Percentiles rank a stretch among this genome's conserved stretches.
Evolutionary conservation across 2,113 vertebrate species (phyloP).

Genomic region (Rhombomys opimus): DNA sequence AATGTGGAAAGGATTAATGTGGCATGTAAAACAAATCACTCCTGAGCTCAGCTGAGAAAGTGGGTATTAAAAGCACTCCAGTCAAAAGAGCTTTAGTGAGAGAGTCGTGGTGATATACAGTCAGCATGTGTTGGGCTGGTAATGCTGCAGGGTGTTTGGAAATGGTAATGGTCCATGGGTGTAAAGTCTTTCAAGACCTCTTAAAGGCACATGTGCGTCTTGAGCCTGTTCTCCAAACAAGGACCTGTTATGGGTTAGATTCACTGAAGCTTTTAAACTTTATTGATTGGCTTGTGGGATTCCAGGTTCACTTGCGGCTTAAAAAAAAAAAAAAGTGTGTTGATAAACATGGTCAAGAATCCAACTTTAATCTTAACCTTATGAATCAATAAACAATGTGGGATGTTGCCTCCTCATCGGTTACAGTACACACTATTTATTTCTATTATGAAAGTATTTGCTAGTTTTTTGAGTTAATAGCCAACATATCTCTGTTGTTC

Average conservation of each 20-base stretch:
- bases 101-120: constrained; percentile 90
- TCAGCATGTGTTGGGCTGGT: constrained; percentile 91
- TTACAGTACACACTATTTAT: constrained; percentile 78
- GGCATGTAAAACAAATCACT: constrained; percentile 94
- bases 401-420: constrained; percentile 75
- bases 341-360: constrained; percentile 84
- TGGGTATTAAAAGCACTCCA: constrained; percentile 92
- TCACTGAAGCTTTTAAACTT: constrained; percentile 89
- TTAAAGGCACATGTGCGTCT: constrained; percentile 92
- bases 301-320: constrained; percentile 84
- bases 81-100: constrained; percentile 91
- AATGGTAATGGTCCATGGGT: constrained; percentile 93
- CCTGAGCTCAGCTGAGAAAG: constrained; percentile 92
- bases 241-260: constrained; percentile 91
- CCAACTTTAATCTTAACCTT: constrained; percentile 82
- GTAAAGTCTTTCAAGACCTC: constrained; percentile 94
- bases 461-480: constrained; percentile 83
- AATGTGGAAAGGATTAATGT: constrained; percentile 97
- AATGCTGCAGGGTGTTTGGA: constrained; percentile 91
- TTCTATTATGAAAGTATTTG: constrained; percentile 84
- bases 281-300: constrained; percentile 88
- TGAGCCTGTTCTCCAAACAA: constrained; percentile 89
- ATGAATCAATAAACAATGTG: constrained; percentile 78
- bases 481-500: constrained; percentile 79
- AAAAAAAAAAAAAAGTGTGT: constrained; percentile 66